Evolutionary conservation across 2,797 vertebrate genomes (phyloP), one percentile per base, ranked within the genome.

Genomic region (Bovichtus variegatus): DNA sequence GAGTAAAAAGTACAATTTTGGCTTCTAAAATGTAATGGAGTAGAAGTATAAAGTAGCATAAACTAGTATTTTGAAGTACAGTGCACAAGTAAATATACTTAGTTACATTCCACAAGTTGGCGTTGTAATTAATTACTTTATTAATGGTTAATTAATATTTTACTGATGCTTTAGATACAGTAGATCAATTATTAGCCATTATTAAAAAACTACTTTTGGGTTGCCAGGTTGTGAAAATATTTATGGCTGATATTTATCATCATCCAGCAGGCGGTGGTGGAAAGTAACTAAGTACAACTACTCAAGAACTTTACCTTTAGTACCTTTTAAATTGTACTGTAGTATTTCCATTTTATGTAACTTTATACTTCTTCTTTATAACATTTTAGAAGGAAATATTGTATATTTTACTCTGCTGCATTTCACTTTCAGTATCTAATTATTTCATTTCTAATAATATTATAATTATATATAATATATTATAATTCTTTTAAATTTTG

Each of bases 191-290:
- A 34, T 34, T 34, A 31, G 23, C 53, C 12, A 6, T 19, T 38
- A 29, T 38, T 44, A 13, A 66, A 59, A n/a, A 13, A 15, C 1
- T 23, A 25, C 0, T 4, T 15, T 6, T 46, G 19, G 46, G 43
- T 58, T 71, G 34, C 15, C 41, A 69, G 41, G 49, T 54, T 69
- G 54, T 49, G 23, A 34, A 59, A 29, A 9, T 50, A 36, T 16
- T 19, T 6, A 16, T 25, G 15, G 1, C 9, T 29, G 7, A 7
- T 21, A 29, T 47, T 44, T 46, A 13, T 62, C 13, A 18, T 67
- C 31, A 23, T 54, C 18, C 27, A 60, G 6, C 46, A 15, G 23
- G 3, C 31, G 55, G 31, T 12, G 38, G 25, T 23, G 27, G 25
- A 40, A 40, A 59, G 31, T 55, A 59, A 58, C 7, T 29, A 3